Evolutionary conservation across 2,113 vertebrate species (phyloP).

Genomic region (Chionodraco myersi): DNA sequence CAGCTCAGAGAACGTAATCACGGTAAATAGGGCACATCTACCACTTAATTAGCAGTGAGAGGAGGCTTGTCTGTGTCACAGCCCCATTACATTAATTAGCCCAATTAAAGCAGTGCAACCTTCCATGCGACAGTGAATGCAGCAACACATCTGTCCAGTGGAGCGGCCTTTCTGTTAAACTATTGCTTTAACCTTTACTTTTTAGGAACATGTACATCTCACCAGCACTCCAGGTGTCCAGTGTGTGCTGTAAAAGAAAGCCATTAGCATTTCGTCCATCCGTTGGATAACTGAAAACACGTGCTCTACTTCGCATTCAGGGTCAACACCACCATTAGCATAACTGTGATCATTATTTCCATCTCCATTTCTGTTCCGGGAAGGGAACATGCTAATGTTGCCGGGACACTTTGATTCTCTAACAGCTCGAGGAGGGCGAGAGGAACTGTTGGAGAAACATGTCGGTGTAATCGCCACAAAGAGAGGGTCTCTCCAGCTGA

Average conservation of each 20-base stretch:
- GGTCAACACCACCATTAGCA: constrained; percentile 27
- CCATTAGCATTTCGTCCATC: background rate
- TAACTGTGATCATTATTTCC: constrained; percentile 31
- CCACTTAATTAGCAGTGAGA: constrained; percentile 58
- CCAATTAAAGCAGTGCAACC: constrained; percentile 42
- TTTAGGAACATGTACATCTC: background rate
- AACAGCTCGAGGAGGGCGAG: too few relatives aligned
- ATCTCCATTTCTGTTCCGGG: constrained; percentile 31
- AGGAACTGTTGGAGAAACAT: too few relatives aligned
- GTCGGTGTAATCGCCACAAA: too few relatives aligned
- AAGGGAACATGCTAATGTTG: too few relatives aligned
- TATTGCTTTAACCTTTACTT: background rate
- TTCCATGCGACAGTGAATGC: background rate
- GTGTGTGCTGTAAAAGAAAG: background rate
- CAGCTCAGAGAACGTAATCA: constrained; percentile 39
- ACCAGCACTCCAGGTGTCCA: background rate
- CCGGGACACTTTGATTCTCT: too few relatives aligned
- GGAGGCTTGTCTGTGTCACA: constrained; percentile 19
- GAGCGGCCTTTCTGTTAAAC: background rate
- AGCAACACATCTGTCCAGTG: background rate
- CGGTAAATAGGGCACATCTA: constrained; percentile 52
- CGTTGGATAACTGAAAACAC: background rate
- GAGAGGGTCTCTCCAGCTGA: too few relatives aligned
- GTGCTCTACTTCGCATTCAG: constrained; percentile 3
- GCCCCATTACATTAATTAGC: constrained; percentile 64